Percentiles rank a stretch among this genome's conserved stretches.
Conservation (phyloP, 2,113 vertebrate species). For the Crotophaga sulcirostris region DNA sequence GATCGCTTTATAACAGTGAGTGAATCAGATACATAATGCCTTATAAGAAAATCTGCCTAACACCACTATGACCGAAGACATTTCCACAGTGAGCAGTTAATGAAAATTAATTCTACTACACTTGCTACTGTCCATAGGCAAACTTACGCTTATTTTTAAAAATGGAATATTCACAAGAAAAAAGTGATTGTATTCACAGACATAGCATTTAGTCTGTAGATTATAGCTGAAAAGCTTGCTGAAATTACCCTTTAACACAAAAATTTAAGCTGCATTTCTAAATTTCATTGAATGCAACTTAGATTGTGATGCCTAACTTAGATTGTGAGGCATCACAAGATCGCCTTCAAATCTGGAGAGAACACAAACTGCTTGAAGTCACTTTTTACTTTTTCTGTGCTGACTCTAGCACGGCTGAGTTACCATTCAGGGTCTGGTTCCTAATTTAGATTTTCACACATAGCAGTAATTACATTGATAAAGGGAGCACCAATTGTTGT, state of each 20-base stretch:
- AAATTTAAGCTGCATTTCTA: neutral
- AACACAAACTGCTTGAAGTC: neutral
- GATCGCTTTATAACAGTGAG: accelerated
- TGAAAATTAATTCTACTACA: neutral
- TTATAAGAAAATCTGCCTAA: neutral
- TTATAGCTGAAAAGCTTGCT: neutral
- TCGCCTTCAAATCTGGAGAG: neutral
- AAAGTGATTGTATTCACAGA: neutral
- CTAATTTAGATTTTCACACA: neutral
- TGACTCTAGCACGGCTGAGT: neutral
- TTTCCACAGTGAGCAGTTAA: neutral
- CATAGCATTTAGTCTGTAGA: neutral
- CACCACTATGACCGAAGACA: neutral
- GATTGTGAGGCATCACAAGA: too few relatives aligned
- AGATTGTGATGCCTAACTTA: neutral
- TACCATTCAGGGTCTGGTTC: neutral
- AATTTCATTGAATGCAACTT: neutral
- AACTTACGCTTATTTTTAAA: neutral
- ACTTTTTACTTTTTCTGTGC: neutral
- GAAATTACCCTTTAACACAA: neutral
- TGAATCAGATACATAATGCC: neutral
- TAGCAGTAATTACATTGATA: neutral
- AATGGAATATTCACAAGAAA: neutral
- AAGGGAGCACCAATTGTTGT: neutral
- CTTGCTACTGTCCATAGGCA: neutral